Evolutionary conservation across 1,140 invertebrate genomes (phyloP), one percentile per base, ranked within the genome.

Genomic region (Araneus ventricosus): DNA sequence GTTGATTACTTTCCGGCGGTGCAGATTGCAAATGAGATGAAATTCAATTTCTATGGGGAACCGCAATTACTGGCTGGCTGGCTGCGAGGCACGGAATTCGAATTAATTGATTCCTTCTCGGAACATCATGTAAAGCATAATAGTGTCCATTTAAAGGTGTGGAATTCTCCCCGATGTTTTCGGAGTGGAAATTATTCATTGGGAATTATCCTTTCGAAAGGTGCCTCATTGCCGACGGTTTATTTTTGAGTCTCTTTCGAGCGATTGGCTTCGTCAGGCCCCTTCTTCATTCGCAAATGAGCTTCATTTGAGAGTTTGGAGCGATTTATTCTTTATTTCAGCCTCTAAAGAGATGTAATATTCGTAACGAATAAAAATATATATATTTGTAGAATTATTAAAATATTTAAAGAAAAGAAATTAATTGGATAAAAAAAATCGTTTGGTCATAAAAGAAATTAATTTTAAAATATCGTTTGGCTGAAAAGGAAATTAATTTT

Each of bases 1-100:
- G 70, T 59, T 90, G 88, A 90, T 90, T 90, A 80, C 67, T 88
- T 88, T 88, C 37, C 61, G 52, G 63, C 70, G 67, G 41, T 90
- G 61, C 41, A 39, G 86, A 70, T 88, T 88, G 57, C 88, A 90
- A 90, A 80, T 80, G 88, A 90, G 39, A 27, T 67, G 70, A 61
- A 90, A 90, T 80, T 80, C 75, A 79, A 90, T 80, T 90, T 90
- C 41, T 39, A 34, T 27, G 30, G 24, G 5, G 27, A 37, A 75
- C 70, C 70, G 34, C 70, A 75, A 75, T 75, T 75, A 75, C 45
- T 52, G 45, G 10, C 45, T 17, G 45, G 45, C 45, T 52, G 30
- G 70, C 70, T 34, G 30, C 30, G 8, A 34, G 70, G 70, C 70
- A 75, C 70, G 70, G 70, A 75, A 75, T 75, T 34, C 70, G 70